Evolutionary conservation across 2,113 vertebrate genomes (phyloP), one percentile per base, ranked within the genome.

Genomic region (Nesogale talazaci): DNA sequence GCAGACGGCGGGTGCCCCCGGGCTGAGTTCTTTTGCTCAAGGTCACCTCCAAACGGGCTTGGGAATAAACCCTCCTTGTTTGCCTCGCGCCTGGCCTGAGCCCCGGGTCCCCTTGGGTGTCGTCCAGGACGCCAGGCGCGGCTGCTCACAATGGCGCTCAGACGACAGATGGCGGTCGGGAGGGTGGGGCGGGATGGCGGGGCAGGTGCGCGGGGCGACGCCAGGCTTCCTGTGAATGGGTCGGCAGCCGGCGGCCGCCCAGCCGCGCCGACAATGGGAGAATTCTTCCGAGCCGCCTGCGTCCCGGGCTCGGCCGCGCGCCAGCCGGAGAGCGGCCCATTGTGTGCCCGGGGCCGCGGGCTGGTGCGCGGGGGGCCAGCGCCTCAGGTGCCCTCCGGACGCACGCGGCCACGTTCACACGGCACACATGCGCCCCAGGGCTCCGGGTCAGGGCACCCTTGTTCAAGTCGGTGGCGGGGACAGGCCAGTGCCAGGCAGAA

Each of bases 141-240:
- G 76, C 87, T 59, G 92, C 94, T 96, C 27, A 96, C 63, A 38
- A 67, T 65, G 93, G 96, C 85, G 57, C 92, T 4, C 65, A 94
- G 96, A 94, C 74, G 0, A 97, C 98, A 98, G 98, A 97, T 98
- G 98, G 98, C 84, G 38, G 93, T 86, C 74, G 40, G 63, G 70
- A 19, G 86, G 87, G 81, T 27, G 80, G 90, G 1, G 17, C 78
- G 25, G 88, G 1, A 12, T 80, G 2, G 76, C 86, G 27, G 92
- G 97, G 97, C 98, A 98, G 98, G 98, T 98, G 98, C 97, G 92
- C 93, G 77, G 95, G 96, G 52, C 36, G 82, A 95, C 97, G 97
- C 97, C 97, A 75, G 96, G 92, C 96, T 90, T 90, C 83, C 59
- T 82, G 87, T 94, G 93, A 93, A 96, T 40, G 36, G 94, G 86